A percentile compares a stretch with the other conserved stretches of the same genome.
phyloP scores from a whole-genome alignment of 2,113 vertebrate species.

The Muscicapa adusta region DNA sequence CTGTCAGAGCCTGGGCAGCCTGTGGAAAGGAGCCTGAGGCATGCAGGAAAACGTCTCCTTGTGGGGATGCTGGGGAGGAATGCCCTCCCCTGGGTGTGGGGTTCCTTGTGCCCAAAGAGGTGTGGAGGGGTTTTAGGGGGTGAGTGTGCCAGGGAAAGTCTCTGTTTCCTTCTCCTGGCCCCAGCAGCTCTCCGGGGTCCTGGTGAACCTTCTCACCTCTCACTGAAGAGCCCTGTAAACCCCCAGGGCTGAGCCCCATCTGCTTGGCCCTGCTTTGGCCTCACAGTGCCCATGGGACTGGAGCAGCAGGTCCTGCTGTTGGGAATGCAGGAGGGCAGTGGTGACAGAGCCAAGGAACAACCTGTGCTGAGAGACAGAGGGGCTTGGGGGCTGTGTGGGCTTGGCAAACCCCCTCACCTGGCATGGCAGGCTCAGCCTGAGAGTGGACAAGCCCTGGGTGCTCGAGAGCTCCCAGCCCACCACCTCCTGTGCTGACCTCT shows the following conservation, averaged over 20 bases:
- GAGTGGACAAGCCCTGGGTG: not conserved
- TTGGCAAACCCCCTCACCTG: not conserved
- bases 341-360: not conserved
- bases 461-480: not conserved
- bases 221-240: not conserved
- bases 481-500: not conserved
- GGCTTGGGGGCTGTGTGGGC: not conserved
- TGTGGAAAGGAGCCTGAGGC: not conserved
- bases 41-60: not conserved
- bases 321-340: not conserved
- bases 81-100: not conserved
- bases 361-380: not conserved
- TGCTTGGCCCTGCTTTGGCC: not conserved
- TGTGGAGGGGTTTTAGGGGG: not conserved
- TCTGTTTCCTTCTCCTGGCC: not conserved
- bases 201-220: not conserved
- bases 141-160: accelerated
- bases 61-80: not conserved
- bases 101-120: not conserved
- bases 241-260: not conserved
- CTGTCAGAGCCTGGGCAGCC: not conserved
- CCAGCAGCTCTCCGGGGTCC: not conserved
- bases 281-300: not conserved
- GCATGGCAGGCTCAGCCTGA: not conserved
- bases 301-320: not conserved